Conservation (phyloP, 2,113 vertebrate species). For the pig (Sus scrofa) region T2T-Sscrofa CM000813.6:13712501-13713000, state of each 20-base stretch:
- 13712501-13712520: not conserved
- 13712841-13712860: too few species aligned
- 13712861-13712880: too few species aligned
- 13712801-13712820: too few species aligned
- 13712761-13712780: too few species aligned
- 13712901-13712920: not conserved
- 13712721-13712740: too few species aligned
- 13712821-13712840: too few species aligned
- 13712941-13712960: not conserved
- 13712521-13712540: not conserved
- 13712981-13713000: not conserved
- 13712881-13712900: not conserved
- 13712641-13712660: not conserved
- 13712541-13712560: not conserved
- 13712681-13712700: not conserved
- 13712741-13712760: too few species aligned
- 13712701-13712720: too few species aligned
- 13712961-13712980: not conserved
- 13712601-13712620: too few species aligned
- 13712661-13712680: not conserved
- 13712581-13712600: not conserved
- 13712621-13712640: not conserved
- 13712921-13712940: not conserved
- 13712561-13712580: not conserved
- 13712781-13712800: too few species aligned